Conservation (phyloP, 2,888 invertebrate species). For the Ennomos erosarius region DNA sequence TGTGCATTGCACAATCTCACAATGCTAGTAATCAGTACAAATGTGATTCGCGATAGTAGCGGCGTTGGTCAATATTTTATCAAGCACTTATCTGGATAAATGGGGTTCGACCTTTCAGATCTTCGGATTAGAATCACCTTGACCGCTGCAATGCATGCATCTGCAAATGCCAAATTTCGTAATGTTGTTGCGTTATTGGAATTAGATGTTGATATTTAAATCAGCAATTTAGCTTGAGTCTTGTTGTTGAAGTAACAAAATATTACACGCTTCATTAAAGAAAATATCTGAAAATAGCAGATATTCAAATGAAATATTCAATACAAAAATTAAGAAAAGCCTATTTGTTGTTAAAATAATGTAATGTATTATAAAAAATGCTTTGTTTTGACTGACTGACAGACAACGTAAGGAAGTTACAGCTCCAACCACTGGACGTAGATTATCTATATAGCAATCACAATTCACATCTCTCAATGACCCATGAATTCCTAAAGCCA, state of each 20-base stretch:
- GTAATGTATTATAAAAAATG: too few relatives aligned
- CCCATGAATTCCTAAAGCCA: slow-evolving; percentile 20
- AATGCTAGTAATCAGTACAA: slow-evolving; percentile 75
- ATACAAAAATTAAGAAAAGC: too few relatives aligned
- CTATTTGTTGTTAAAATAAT: too few relatives aligned
- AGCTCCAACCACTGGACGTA: too few relatives aligned
- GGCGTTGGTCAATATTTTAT: slow-evolving; percentile 77
- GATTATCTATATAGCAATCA: too few relatives aligned
- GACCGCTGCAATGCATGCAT: slow-evolving; percentile 45
- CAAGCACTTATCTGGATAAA: slow-evolving; percentile 78
- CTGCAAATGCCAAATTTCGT: slow-evolving; percentile 34
- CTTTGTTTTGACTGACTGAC: too few relatives aligned
- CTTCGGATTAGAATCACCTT: slow-evolving; percentile 57
- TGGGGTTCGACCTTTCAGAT: slow-evolving; percentile 65
- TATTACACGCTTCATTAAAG: slow-evolving; percentile 7
- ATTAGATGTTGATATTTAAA: too few relatives aligned
- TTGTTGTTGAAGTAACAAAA: not conserved
- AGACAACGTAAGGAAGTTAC: too few relatives aligned
- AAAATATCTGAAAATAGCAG: not conserved
- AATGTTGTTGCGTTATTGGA: slow-evolving; percentile 1
- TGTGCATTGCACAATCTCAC: slow-evolving; percentile 46
- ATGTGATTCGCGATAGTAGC: slow-evolving; percentile 73
- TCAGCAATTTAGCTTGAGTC: not conserved
- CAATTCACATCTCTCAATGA: too few relatives aligned
- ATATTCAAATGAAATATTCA: too few relatives aligned